phyloP scores from a whole-genome alignment of 2,113 vertebrate species.

The Phainopepla nitens region DNA sequence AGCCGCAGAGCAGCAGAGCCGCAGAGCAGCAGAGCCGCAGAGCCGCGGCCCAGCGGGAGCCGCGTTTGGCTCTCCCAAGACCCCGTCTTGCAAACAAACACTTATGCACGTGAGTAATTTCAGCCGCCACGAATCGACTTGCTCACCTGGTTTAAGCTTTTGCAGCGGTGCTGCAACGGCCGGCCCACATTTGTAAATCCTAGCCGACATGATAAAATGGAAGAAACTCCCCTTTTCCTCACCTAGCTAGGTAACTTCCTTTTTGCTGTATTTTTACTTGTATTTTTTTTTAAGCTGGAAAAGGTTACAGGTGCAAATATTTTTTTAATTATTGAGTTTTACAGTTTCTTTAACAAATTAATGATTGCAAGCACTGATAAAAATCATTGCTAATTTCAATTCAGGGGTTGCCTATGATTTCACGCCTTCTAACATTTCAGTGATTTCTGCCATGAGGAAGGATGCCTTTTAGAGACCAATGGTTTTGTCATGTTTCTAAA shows the following conservation, averaged over 20 bases:
- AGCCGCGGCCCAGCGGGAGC: neutral
- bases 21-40: neutral
- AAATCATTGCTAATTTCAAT: neutral
- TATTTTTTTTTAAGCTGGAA: neutral
- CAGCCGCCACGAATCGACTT: neutral
- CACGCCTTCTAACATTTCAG: neutral
- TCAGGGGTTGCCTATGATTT: neutral
- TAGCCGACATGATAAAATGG: neutral
- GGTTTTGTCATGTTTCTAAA: neutral
- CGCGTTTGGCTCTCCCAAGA: neutral
- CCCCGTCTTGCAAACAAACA: conserved; percentile 30
- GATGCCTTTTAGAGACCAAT: neutral
- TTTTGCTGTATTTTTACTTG: neutral
- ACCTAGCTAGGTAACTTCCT: neutral
- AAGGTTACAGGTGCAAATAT: neutral
- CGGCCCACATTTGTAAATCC: neutral
- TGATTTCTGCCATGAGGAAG: neutral
- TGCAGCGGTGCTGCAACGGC: neutral
- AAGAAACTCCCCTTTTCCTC: neutral
- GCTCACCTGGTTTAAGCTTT: neutral
- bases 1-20: neutral
- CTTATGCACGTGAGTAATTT: conserved; percentile 17
- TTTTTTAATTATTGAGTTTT: neutral
- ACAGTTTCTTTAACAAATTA: neutral
- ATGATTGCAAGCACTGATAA: neutral